A percentile compares a stretch with the other conserved stretches of the same genome.
phyloP scores from a whole-genome alignment of 2,888 invertebrate genomes.

The Acleris laterana region DNA sequence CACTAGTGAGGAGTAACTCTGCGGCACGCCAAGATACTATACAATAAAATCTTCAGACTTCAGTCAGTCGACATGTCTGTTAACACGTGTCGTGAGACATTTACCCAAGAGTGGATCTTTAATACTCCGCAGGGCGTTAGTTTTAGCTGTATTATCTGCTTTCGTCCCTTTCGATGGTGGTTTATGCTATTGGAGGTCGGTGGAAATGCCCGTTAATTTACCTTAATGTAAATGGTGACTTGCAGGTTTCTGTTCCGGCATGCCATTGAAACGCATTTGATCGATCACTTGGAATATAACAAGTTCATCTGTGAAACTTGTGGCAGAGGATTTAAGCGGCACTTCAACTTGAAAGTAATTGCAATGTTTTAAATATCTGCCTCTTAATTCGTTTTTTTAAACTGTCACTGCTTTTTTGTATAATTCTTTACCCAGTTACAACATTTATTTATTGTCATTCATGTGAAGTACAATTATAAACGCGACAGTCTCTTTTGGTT shows the following conservation, averaged over 20 bases:
- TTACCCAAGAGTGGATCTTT: no score
- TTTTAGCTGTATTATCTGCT: not conserved
- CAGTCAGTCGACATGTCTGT: no score
- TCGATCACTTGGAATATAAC: slow-evolving; percentile 47
- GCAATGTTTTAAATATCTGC: not conserved
- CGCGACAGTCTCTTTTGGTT: no score
- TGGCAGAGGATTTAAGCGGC: slow-evolving; percentile 54
- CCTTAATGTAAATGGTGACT: slow-evolving; percentile 16
- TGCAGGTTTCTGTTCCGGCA: slow-evolving; percentile 51
- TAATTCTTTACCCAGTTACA: no score
- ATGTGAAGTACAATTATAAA: no score
- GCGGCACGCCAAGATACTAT: no score
- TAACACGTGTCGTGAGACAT: no score
- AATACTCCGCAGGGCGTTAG: not conserved
- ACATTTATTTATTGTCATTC: no score
- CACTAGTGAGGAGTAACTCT: no score
- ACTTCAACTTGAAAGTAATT: slow-evolving; percentile 52
- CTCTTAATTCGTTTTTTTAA: not conserved
- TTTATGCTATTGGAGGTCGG: not conserved
- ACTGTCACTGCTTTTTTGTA: no score
- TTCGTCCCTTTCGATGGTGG: not conserved
- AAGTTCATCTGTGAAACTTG: slow-evolving; percentile 59
- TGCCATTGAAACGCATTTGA: slow-evolving; percentile 52
- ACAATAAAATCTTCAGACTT: no score
- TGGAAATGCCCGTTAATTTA: not conserved